These are phyloP conservation scores for Blastobasis lacticolella DNA, from an alignment of 2,888 invertebrate species.

Conservation along the genomic window DNA sequence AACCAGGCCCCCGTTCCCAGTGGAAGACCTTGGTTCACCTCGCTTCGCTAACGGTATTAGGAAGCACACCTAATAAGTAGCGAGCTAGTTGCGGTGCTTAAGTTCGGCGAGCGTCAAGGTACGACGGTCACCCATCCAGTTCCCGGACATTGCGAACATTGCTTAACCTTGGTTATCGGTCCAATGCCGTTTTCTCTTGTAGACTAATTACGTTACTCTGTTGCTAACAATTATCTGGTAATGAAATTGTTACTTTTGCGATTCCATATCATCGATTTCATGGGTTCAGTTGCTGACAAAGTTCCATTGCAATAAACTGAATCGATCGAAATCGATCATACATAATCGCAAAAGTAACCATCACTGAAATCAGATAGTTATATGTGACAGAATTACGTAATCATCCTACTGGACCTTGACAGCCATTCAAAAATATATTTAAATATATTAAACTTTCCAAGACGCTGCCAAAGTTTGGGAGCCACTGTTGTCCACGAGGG, in stretches of 20 bases:
- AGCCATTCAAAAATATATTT: not conserved
- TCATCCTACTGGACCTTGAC: not conserved
- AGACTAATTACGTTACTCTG: no score
- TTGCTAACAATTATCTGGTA: not conserved
- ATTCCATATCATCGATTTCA: not conserved
- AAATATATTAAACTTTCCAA: not conserved
- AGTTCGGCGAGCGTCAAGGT: no score
- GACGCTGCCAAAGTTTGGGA: slow-evolving; percentile 33
- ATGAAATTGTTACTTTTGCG: not conserved
- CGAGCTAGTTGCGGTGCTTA: no score
- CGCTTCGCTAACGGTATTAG: not conserved
- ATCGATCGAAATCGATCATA: not conserved
- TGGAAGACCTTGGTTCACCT: not conserved
- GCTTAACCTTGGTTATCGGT: no score
- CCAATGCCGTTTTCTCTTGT: no score
- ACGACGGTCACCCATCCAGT: no score
- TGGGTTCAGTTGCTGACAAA: not conserved
- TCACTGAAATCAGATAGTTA: not conserved
- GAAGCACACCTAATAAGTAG: not conserved
- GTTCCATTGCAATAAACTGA: not conserved
- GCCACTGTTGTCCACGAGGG: slow-evolving; percentile 28
- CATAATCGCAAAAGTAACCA: not conserved
- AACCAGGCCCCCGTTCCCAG: not conserved
- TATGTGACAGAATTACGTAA: not conserved
- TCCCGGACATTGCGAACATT: no score